Percentiles rank a stretch among this genome's conserved stretches.
Conservation (phyloP, 2,888 invertebrate genomes). For the Stenoptilia bipunctidactyla region DNA sequence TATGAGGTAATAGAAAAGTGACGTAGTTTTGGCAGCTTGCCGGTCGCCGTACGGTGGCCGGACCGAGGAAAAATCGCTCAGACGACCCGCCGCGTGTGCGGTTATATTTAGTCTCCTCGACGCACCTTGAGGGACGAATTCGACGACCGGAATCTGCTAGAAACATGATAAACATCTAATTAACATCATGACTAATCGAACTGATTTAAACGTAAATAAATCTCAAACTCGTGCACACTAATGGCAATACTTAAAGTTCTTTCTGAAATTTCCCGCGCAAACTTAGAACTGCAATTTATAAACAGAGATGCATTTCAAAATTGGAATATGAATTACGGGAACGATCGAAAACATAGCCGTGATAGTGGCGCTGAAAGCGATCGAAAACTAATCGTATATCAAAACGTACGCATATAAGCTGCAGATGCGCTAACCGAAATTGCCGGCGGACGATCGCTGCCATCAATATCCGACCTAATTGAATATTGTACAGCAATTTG, state of each 20-base stretch:
- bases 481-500: conserved; percentile 69
- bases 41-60: conserved; percentile 46
- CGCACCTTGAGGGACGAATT: conserved; percentile 50
- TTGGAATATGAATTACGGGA: neutral
- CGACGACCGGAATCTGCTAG: conserved; percentile 20
- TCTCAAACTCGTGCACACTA: neutral
- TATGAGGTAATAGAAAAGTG: conserved; percentile 61
- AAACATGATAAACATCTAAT: conserved; percentile 1
- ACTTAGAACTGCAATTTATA: neutral
- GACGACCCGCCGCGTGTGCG: conserved; percentile 34
- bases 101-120: conserved; percentile 43
- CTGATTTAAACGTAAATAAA: no score
- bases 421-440: conserved; percentile 66
- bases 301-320: neutral
- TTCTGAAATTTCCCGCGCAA: neutral
- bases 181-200: neutral
- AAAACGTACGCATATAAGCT: conserved; percentile 32
- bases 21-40: conserved; percentile 65
- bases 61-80: conserved; percentile 44
- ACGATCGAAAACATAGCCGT: conserved; percentile 1
- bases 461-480: conserved; percentile 66
- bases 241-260: neutral
- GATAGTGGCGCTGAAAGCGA: conserved; percentile 20
- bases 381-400: conserved; percentile 66
- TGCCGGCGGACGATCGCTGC: conserved; percentile 40